Evolutionary conservation across 1,140 invertebrate genomes (phyloP).

Genomic region (Cydia amplana): DNA sequence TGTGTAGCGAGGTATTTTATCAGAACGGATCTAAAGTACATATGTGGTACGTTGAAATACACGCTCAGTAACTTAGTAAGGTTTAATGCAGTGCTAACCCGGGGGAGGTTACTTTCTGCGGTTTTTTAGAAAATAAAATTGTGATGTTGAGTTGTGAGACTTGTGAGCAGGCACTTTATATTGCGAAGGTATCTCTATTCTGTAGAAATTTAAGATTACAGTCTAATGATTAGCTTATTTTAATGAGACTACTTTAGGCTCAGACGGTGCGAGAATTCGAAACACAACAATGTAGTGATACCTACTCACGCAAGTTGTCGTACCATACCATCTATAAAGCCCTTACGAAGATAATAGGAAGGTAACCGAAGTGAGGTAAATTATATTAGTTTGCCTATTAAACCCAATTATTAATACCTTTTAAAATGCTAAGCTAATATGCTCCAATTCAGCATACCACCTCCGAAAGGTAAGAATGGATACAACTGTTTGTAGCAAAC

Average conservation of each 20-base stretch:
- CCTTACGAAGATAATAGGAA: too few species aligned
- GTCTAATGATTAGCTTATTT: not conserved
- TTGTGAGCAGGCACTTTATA: constrained; percentile 1
- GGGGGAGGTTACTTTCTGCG: not conserved
- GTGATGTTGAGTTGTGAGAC: not conserved
- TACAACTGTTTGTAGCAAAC: not conserved
- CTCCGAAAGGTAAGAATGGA: too few species aligned
- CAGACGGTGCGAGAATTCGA: too few species aligned
- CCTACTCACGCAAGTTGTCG: too few species aligned
- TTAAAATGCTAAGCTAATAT: too few species aligned
- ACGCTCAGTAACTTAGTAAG: constrained; percentile 29
- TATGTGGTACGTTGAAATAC: constrained; percentile 18
- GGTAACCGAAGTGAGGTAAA: too few species aligned
- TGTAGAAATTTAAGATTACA: not conserved
- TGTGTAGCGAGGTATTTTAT: constrained; percentile 54
- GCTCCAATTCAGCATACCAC: too few species aligned
- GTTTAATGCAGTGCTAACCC: constrained; percentile 22
- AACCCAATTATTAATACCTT: too few species aligned
- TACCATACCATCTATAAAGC: too few species aligned
- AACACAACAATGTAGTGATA: too few species aligned
- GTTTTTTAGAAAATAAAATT: not conserved
- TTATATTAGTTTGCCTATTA: too few species aligned
- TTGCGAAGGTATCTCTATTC: not conserved
- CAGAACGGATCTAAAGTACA: constrained; percentile 43
- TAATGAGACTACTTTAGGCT: too few species aligned